Conservation (phyloP, 2,888 invertebrate species). For the Cosmopolites sordidus region DNA sequence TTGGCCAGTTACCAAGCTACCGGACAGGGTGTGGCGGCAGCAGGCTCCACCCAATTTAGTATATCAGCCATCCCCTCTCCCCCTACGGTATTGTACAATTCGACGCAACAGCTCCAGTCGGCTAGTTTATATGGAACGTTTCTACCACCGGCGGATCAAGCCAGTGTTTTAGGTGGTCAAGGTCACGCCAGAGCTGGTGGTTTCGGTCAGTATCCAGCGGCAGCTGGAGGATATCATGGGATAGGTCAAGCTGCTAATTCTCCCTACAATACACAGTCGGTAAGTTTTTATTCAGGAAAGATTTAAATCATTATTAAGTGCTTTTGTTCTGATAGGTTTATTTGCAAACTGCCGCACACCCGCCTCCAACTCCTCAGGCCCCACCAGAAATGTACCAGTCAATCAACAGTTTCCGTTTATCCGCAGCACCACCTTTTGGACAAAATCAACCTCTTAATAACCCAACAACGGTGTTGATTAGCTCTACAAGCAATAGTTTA, state of each 20-base stretch:
- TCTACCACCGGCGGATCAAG: slow-evolving; percentile 54
- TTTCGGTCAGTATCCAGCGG: slow-evolving; percentile 68
- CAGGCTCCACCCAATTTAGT: slow-evolving; percentile 61
- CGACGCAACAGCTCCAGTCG: slow-evolving; percentile 66
- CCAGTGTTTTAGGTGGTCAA: slow-evolving; percentile 56
- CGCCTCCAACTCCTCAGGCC: slow-evolving; percentile 49
- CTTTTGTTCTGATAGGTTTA: slow-evolving; percentile 12
- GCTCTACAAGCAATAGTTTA: slow-evolving; percentile 79
- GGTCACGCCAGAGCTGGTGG: slow-evolving; percentile 60
- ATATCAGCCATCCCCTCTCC: slow-evolving; percentile 85
- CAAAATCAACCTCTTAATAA: slow-evolving; percentile 79
- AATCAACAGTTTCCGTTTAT: slow-evolving; percentile 41
- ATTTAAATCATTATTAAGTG: slow-evolving; percentile 1
- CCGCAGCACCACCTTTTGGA: slow-evolving; percentile 64
- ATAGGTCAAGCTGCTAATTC: slow-evolving; percentile 59
- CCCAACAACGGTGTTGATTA: slow-evolving; percentile 83
- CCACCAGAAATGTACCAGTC: slow-evolving; percentile 69
- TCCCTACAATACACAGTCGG: slow-evolving; percentile 56
- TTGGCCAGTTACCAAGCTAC: slow-evolving; percentile 61
- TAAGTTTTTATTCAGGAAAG: slow-evolving; percentile 5
- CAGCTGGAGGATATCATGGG: slow-evolving; percentile 44
- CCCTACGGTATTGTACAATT: slow-evolving; percentile 78
- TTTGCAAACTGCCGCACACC: slow-evolving; percentile 39
- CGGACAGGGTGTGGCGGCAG: slow-evolving; percentile 57
- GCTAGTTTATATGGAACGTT: slow-evolving; percentile 79